Evolutionary conservation across 1,140 invertebrate genomes (phyloP), one percentile per base, ranked within the genome.

Genomic region (Nasonia longicornis): DNA sequence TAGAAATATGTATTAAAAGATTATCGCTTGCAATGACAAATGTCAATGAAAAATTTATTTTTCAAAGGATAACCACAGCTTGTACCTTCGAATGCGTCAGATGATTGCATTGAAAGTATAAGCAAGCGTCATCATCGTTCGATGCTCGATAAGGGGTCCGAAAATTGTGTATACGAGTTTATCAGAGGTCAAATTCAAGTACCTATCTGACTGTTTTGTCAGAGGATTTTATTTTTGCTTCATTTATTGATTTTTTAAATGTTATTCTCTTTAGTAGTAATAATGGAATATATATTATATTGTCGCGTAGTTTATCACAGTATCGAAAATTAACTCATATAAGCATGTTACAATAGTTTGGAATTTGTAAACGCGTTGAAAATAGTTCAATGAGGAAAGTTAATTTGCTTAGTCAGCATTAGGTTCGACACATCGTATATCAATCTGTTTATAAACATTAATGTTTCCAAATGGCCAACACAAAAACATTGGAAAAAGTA

Each of bases 91-190:
- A 42, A 16, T 29, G 11, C 7, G 35, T 79, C 66, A 69, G 66
- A 26, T 72, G 67, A 82, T 77, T 64, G 45, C n/a, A 69, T 52
- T 82, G 29, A 78, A 82, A 77, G n/a, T 76, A 6, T 35, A 71
- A 52, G 31, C 58, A 69, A 81, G 69, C 70, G 82, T 82, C 71
- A 80, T 70, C 16, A 82, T 80, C 78, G 31, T 77, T 74, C 74
- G 71, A 77, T 66, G 26, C 48, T 45, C 42, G 75, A 83, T 78
- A 79, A 82, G 11, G n/a, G 14, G n/a, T 69, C 35, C 42, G 31
- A 78, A 78, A 73, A 66, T 82, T 31, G 29, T 72, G 26, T 72
- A n/a, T 0, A 48, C 69, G 20, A 26, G 31, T 70, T 77, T 73
- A 82, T 82, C 79, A 29, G 45, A 79, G 77, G 72, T 81, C 77